Conservation (phyloP, 1,140 invertebrate species). For the Drosophila pandora region DNA sequence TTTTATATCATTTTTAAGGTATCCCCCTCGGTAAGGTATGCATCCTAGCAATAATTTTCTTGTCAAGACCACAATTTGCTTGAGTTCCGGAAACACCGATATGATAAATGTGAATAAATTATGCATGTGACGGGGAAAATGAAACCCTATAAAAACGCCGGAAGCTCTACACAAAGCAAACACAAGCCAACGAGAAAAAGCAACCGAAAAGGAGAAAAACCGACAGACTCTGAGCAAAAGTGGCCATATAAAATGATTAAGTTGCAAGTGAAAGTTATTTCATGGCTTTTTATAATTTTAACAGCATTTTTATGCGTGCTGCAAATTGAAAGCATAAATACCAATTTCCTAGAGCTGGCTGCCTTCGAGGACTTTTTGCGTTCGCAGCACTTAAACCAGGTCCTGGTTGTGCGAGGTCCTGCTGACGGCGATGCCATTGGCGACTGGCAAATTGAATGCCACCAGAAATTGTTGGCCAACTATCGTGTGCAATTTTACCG, state of each 20-base stretch:
- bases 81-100: constrained; percentile 43
- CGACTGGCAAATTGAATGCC: constrained; percentile 40
- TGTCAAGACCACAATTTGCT: constrained; percentile 60
- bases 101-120: constrained; percentile 64
- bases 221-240: constrained; percentile 44
- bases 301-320: constrained; percentile 57
- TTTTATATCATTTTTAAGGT: constrained; percentile 4
- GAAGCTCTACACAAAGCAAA: constrained; percentile 30
- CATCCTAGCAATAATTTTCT: constrained; percentile 52
- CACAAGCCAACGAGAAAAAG: constrained; percentile 6
- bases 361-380: constrained; percentile 69
- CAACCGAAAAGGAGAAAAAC: background rate
- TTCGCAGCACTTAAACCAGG: constrained; percentile 56
- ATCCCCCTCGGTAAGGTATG: constrained; percentile 21
- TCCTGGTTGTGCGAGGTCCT: constrained; percentile 36
- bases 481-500: constrained; percentile 69
- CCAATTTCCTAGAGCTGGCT: constrained; percentile 71
- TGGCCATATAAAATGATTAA: constrained; percentile 77
- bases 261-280: constrained; percentile 79
- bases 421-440: background rate
- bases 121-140: constrained; percentile 41
- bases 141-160: constrained; percentile 37
- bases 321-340: constrained; percentile 80
- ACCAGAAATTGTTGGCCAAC: constrained; percentile 57
- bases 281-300: constrained; percentile 77